Evolutionary conservation across 2,797 vertebrate genomes (phyloP), one percentile per base, ranked within the genome.

Genomic region (Helicolenus hilgendorfi): DNA sequence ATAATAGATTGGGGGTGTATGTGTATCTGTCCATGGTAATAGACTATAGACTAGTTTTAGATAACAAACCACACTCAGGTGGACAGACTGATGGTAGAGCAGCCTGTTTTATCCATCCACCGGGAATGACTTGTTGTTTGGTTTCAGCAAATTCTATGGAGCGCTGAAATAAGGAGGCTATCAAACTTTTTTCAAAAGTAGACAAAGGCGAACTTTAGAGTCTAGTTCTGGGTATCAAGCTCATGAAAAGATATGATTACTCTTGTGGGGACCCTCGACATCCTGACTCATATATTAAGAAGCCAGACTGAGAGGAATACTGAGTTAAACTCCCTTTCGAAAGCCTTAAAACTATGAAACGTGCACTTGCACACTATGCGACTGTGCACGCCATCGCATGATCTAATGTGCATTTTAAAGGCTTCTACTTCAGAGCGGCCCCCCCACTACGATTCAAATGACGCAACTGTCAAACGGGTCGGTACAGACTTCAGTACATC

Each of bases 1-100:
- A 96, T 96, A 96, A 96, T 94, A 96, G 95, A 96, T 96, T 96
- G 91, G 92, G 94, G 95, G 92, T 96, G 96, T 95, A 90, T 96
- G 94, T 95, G 95, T 96, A 94, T 96, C 94, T 96, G 94, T 95
- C 89, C 89, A 91, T 96, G 91, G 93, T 96, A 97, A 95, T 96
- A 95, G 95, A 95, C 94, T 95, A 93, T 92, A 91, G 94, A 95
- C 94, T 92, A 91, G 92, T 94, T 96, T 94, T 91, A 94, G 94
- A 95, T 96, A 96, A 96, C 95, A 95, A 92, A 95, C 91, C 91
- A 87, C 91, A 94, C 91, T 92, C 89, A 96, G 93, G 91, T 96
- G 88, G 92, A 92, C 89, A 89, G 86, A 91, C 89, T 85, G 91
- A 93, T 87, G 84, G 68, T 82, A n/a, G 81, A 91, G 81, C 41